Evolutionary conservation across 1,140 invertebrate species (phyloP).

Genomic region (Drosophila funebris): DNA sequence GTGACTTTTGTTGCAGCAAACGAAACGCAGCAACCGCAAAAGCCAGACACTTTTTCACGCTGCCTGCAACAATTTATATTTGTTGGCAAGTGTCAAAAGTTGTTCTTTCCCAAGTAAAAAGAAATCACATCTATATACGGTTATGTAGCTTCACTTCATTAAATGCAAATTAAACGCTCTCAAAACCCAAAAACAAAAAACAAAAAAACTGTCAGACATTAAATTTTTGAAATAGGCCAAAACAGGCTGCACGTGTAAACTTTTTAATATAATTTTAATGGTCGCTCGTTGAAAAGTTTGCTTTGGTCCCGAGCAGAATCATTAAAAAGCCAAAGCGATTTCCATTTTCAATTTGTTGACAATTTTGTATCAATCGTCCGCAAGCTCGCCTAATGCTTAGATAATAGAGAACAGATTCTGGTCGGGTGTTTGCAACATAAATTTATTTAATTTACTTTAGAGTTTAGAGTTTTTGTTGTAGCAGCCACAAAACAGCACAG

Average conservation of each 20-base stretch:
- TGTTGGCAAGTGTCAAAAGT: conserved; percentile 71
- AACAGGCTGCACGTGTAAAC: conserved; percentile 53
- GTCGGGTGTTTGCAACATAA: conserved; percentile 41
- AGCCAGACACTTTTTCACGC: conserved; percentile 71
- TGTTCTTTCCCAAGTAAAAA: conserved; percentile 10
- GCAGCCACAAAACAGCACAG: conserved; percentile 30
- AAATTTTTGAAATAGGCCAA: conserved; percentile 46
- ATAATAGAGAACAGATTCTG: conserved; percentile 61
- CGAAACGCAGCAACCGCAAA: conserved; percentile 50
- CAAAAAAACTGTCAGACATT: conserved; percentile 14
- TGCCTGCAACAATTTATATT: conserved; percentile 76
- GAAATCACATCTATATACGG: conserved; percentile 10
- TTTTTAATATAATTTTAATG: conserved; percentile 79
- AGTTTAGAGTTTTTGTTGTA: conserved; percentile 27
- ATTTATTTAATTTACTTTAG: conserved; percentile 76
- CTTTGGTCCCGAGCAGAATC: conserved; percentile 42
- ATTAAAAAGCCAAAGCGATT: conserved; percentile 61
- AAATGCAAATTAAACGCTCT: conserved; percentile 56
- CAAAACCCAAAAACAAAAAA: conserved; percentile 4
- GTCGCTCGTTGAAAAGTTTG: conserved; percentile 28
- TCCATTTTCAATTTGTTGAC: conserved; percentile 71
- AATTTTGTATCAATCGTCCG: conserved; percentile 71
- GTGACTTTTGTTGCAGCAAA: conserved; percentile 57
- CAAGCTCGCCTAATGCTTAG: conserved; percentile 64
- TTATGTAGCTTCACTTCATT: conserved; percentile 34